Base-by-base conservation (phyloP, 2,888 invertebrate genomes). In the Metacarcinus magister region DNA sequence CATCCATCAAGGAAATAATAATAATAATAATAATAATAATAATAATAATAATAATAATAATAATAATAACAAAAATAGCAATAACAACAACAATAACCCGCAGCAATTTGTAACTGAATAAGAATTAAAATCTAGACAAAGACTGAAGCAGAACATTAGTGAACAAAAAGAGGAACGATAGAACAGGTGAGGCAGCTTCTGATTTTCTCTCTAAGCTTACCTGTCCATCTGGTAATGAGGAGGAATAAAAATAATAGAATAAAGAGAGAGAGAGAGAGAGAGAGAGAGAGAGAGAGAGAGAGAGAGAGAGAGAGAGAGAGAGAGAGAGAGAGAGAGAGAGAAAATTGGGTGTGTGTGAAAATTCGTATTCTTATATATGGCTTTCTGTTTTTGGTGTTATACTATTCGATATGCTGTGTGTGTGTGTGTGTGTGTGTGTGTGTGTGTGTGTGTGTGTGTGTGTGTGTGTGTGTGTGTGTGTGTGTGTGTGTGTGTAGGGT, bases 1-100 rank as follows among this genome's bases (percentile, higher is more conserved):
- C 54, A 54, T 16, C 54, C 8, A 54, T 54, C 10, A 54, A 54
- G 54, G 54, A 54, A 54, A 54, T 13, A 87, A 16, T 7, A 87
- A 87, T 16, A 87, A 87, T 87, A 87, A 87, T 87, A 19, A 87
- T 87, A 16, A 87, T 87, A 87, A 87, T 87, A 87, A 10, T 87
- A 87, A 10, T 8, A 87, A 19, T 87, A 87, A 10, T 87, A 87
- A 19, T 87, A 87, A 87, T 87, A 87, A 87, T 87, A 54, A 54
- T 54, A 54, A 10, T 54, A 54, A 54, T 54, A 7, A 54, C 10
- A 54, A 54, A 4, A 10, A 54, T 54, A 54, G 16, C 8, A 54
- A 54, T 10, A 54, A 54, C 8, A 54, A 54, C 10, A 48, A 48
- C 10, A 48, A 48, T 48, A 48, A 7, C 10, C 10, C 10, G 4